Percentiles rank a stretch among this genome's conserved stretches.
These are phyloP conservation scores for Phoeniculus purpureus DNA, from an alignment of 2,797 vertebrate genomes.

Conservation along the genomic window DNA sequence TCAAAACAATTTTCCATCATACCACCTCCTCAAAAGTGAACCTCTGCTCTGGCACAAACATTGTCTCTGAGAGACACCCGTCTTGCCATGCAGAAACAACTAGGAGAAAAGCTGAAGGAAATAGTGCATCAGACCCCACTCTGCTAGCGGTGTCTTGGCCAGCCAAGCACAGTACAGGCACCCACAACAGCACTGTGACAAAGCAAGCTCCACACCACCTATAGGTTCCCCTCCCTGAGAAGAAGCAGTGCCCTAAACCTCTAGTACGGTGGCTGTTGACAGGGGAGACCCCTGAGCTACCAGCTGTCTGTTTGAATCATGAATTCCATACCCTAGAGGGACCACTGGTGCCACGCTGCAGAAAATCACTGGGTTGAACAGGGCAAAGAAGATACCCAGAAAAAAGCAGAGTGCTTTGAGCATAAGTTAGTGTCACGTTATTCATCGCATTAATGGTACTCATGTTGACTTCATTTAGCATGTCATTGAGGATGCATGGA, in stretches of 20 bases:
- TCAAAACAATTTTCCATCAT: background rate
- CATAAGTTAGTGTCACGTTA: background rate
- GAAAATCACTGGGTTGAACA: background rate
- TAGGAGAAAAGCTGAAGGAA: background rate
- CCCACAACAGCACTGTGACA: background rate
- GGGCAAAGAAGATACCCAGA: background rate
- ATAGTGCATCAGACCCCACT: background rate
- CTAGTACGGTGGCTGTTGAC: background rate
- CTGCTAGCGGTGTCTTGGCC: background rate
- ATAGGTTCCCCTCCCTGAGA: background rate
- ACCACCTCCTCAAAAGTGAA: background rate
- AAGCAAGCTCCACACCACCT: background rate
- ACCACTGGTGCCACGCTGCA: background rate
- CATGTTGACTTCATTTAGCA: conserved; percentile 15
- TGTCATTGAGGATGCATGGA: background rate
- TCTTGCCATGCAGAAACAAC: background rate
- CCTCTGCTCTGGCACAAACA: fast-evolving
- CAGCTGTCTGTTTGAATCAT: background rate
- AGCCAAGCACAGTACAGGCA: background rate
- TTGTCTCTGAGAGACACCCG: background rate
- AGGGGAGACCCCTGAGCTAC: background rate
- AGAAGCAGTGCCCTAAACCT: background rate
- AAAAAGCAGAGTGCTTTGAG: background rate
- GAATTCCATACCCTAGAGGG: background rate
- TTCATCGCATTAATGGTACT: background rate